Percentiles rank a stretch among this genome's conserved stretches.
Evolutionary conservation across 2,888 invertebrate species (phyloP).

Genomic region (Cephonodes hylas): DNA sequence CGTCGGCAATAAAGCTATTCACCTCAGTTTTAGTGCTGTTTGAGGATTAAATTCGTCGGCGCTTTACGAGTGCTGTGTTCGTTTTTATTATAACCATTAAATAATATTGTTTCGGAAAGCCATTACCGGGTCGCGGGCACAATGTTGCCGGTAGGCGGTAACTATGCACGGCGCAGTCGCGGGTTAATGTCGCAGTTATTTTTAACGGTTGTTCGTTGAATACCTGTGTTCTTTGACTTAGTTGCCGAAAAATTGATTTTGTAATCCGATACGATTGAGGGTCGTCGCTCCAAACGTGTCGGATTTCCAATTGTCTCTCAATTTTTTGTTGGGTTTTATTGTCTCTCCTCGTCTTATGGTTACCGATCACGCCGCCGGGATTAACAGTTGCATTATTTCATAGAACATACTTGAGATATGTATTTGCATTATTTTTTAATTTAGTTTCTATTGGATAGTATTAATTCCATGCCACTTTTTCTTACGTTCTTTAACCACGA

Average conservation of each 20-base stretch:
- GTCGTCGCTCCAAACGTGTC: not conserved
- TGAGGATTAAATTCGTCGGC: constrained; percentile 13
- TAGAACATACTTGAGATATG: too few species aligned
- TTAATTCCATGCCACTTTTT: too few species aligned
- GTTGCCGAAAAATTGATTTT: not conserved
- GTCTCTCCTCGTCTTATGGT: too few species aligned
- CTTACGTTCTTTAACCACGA: too few species aligned
- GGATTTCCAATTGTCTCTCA: not conserved
- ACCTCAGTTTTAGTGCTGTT: constrained; percentile 15
- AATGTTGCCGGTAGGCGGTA: not conserved
- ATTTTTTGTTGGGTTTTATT: not conserved
- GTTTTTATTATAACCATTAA: constrained; percentile 12
- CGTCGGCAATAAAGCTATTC: constrained; percentile 27
- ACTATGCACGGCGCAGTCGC: not conserved
- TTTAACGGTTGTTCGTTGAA: not conserved
- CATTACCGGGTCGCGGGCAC: not conserved
- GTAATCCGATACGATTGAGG: not conserved
- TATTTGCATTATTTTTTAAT: too few species aligned
- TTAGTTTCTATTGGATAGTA: too few species aligned
- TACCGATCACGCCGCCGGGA: too few species aligned
- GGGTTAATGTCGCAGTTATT: constrained; percentile 4
- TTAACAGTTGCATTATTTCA: too few species aligned
- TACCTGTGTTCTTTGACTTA: constrained; percentile 2
- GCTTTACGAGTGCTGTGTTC: constrained; percentile 8
- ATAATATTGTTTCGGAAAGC: constrained; percentile 11